Conservation (phyloP, 1,140 invertebrate species). For the Octopus sinensis region DNA sequence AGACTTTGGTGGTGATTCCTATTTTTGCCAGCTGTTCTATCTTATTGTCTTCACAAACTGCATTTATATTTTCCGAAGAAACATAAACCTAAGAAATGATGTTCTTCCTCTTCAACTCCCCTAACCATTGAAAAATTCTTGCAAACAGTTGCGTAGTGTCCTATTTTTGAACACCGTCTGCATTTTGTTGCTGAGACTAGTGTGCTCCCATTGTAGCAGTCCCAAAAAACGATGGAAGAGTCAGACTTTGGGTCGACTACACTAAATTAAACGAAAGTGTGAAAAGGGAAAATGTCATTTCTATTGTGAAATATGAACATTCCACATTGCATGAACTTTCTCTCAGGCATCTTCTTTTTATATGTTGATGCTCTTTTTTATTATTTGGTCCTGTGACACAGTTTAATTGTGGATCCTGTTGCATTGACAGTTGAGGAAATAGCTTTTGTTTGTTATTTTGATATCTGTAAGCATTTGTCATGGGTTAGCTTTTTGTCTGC, state of each 20-base stretch:
- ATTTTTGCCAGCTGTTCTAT: background rate
- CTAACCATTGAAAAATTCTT: background rate
- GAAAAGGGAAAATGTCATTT: no score
- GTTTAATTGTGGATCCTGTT: background rate
- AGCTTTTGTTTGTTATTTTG: background rate
- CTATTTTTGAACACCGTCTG: background rate
- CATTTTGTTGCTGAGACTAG: background rate
- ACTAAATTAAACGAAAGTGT: no score
- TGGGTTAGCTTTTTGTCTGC: background rate
- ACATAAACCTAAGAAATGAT: background rate
- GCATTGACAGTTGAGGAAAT: background rate
- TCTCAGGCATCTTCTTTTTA: background rate
- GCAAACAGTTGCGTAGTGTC: background rate
- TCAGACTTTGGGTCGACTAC: background rate
- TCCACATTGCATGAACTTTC: background rate
- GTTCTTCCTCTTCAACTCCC: background rate
- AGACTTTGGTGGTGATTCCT: background rate
- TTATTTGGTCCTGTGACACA: background rate
- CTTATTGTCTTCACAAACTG: background rate
- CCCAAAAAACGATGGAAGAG: background rate
- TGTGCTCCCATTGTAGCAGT: background rate
- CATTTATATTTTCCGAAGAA: background rate
- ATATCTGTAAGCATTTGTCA: background rate
- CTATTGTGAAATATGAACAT: background rate
- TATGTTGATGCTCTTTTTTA: background rate